phyloP scores from a whole-genome alignment of 2,888 invertebrate genomes.

The Drosophila atroscutellata region DNA sequence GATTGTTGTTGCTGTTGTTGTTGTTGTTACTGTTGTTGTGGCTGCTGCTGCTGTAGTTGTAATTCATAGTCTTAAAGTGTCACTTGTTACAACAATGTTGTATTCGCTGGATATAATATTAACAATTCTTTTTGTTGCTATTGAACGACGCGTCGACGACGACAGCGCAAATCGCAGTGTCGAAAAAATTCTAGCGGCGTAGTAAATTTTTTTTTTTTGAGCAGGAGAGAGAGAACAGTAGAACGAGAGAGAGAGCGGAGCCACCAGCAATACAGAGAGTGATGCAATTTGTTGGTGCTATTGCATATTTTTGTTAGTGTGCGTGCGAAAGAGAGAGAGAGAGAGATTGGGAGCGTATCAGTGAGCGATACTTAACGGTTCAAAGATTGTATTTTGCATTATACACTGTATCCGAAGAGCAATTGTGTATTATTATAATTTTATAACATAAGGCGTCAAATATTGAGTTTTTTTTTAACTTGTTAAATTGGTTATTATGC shows the following conservation, averaged over 20 bases:
- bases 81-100: constrained; percentile 11
- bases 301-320: constrained; percentile 6
- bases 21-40: constrained; percentile 27
- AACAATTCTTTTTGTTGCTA: constrained; percentile 22
- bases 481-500: background rate
- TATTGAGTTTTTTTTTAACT: too few species aligned
- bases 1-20: constrained; percentile 25
- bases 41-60: constrained; percentile 26
- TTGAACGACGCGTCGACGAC: constrained; percentile 58
- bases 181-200: constrained; percentile 79
- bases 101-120: constrained; percentile 4
- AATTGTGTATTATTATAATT: background rate
- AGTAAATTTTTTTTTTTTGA: constrained; percentile 50
- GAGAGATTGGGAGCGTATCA: background rate
- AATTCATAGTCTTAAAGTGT: constrained; percentile 27
- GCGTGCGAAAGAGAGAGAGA: background rate
- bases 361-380: constrained; percentile 27
- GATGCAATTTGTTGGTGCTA: constrained; percentile 20
- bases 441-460: background rate
- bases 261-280: constrained; percentile 14
- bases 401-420: background rate
- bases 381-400: constrained; percentile 28
- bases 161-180: constrained; percentile 66
- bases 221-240: background rate
- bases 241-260: constrained; percentile 3